Base-by-base conservation (phyloP, 2,113 vertebrate species). In the Alethe diademata region DNA sequence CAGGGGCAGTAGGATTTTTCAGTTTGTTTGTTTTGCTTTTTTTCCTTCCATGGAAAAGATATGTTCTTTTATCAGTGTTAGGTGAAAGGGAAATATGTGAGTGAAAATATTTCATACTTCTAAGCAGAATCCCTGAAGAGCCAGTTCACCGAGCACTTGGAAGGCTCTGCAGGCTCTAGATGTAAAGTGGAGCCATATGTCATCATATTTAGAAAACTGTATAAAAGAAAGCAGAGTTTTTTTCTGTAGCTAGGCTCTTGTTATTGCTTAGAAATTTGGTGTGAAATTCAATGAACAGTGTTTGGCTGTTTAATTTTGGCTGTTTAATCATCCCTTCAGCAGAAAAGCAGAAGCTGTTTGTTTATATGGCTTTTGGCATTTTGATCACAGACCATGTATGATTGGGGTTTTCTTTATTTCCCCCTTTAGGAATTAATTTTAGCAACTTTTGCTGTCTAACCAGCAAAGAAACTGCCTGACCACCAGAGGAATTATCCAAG, bases 171-270 rank as follows among this genome's bases (percentile, higher is more conserved):
- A 74, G 51, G 38, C 47, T 75, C 48, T 67, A 36, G 51, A 76
- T 83, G 53, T 85, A 70, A 95, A 95, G 86, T 42, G 53, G 62
- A 70, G 61, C 6, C 60, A 17, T 54, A 50, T 73, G 90, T 96
- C 88, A 93, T 86, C 74, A 48, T 75, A 74, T 51, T 83, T 64
- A 84, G 85, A 93, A 94, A 96, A 90, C 29, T 24, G 31, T n/a
- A 31, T 4, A 66, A 75, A 88, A 94, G 84, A 80, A 66, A 64
- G 28, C 42, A 65, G 36, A 14, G 31, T 40, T 96, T 73, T 85
- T 18, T 29, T 80, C 28, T 31, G 36, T 54, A 38, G n/a, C 33
- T 75, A 51, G 6, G 11, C 90, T 95, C 66, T 92, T 78, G 75
- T 40, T 90, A 14, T 35, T 82, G 23, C 65, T 53, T 51, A 58